These are phyloP conservation scores for Natrix natrix DNA, from an alignment of 2,797 vertebrate genomes.

Conservation along the genomic window DNA sequence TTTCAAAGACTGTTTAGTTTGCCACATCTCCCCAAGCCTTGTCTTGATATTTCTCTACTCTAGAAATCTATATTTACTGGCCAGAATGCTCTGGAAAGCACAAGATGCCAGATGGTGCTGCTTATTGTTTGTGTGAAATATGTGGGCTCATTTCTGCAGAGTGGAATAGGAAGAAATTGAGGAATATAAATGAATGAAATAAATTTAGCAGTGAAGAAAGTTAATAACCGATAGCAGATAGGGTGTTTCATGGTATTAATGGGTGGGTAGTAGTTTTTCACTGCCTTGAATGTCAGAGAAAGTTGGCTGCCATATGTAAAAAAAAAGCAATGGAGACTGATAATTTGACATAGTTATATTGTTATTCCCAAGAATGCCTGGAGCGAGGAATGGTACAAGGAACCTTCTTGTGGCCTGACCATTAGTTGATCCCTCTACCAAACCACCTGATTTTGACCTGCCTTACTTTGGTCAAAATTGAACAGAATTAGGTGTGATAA, in stretches of 20 bases:
- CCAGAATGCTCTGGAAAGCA: not conserved
- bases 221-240: not conserved
- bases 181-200: not conserved
- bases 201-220: not conserved
- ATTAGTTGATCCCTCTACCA: not conserved
- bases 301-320: not conserved
- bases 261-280: not conserved
- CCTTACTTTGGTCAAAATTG: not conserved
- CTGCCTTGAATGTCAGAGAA: not conserved
- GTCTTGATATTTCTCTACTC: not conserved
- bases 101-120: not conserved
- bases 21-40: not conserved
- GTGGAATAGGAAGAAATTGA: not conserved
- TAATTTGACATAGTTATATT: not conserved
- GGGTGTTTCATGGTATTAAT: not conserved
- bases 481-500: not conserved
- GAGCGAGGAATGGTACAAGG: not conserved
- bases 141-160: not conserved
- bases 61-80: not conserved
- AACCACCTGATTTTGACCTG: not conserved
- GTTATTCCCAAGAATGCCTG: not conserved
- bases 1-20: not conserved
- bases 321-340: not conserved
- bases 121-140: not conserved
- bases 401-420: not conserved